These are phyloP conservation scores for Agrotis clavis DNA, from an alignment of 2,888 invertebrate species.

Conservation along the genomic window DNA sequence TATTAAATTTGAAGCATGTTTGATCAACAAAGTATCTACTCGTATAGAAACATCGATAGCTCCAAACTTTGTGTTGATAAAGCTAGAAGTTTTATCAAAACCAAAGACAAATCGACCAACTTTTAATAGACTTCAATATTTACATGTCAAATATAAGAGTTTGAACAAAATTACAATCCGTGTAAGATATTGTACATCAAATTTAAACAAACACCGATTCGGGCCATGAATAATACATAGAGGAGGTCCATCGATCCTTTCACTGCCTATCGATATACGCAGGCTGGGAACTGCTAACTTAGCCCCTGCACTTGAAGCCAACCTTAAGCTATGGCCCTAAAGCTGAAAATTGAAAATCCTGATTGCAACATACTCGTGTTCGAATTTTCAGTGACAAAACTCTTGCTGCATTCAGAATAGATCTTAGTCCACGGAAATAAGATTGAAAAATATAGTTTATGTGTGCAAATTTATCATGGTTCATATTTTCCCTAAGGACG, in stretches of 20 bases:
- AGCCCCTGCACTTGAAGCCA: not conserved
- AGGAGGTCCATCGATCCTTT: constrained; percentile 73
- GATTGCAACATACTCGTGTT: not conserved
- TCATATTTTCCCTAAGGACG: constrained; percentile 72
- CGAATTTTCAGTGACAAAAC: constrained; percentile 53
- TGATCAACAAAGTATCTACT: constrained; percentile 9
- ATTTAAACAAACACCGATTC: constrained; percentile 87
- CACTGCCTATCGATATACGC: constrained; percentile 74
- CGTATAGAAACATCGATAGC: constrained; percentile 31
- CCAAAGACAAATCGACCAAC: constrained; percentile 49
- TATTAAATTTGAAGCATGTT: constrained; percentile 16
- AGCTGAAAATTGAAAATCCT: constrained; percentile 19
- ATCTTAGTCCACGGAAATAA: constrained; percentile 54
- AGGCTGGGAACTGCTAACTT: constrained; percentile 62
- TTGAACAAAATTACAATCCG: constrained; percentile 77
- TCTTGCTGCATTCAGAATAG: constrained; percentile 41
- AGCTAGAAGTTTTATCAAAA: constrained; percentile 35
- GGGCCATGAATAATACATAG: constrained; percentile 84
- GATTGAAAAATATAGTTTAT: constrained; percentile 28
- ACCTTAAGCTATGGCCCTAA: constrained; percentile 20
- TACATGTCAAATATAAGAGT: constrained; percentile 53
- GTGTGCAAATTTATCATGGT: constrained; percentile 11
- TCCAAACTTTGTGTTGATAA: constrained; percentile 43
- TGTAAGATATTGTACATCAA: constrained; percentile 82
- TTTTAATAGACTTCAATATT: constrained; percentile 51